Evolutionary conservation across 2,888 invertebrate species (phyloP), one percentile per base, ranked within the genome.

Genomic region (Phrixothrix hirtus): DNA sequence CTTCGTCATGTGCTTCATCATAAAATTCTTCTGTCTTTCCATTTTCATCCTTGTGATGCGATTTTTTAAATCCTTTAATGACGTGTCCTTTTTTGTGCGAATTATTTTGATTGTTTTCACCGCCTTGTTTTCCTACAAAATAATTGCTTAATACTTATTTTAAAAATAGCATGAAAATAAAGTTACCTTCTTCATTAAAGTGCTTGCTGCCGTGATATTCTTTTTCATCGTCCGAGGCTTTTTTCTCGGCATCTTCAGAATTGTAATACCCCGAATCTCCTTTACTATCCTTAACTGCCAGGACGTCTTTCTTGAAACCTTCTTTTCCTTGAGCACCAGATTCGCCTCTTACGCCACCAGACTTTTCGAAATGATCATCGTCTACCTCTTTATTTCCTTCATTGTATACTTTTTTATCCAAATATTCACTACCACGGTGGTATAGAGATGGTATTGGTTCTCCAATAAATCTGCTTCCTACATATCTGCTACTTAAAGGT

Each of bases 1-100:
- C 83, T 66, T 83, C 83, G 63, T 85, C 83, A 60, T 84, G 82
- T 11, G 81, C 82, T 62, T 84, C 84, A 48, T 85, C 85, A 62
- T 83, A 85, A 75, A 80, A 85, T 62, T 79, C 83, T 66, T 84
- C 84, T 3, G 82, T 79, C 67, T 83, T 83, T 48, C 83, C 83
- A 60, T 83, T 80, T 62, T 85, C 85, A 62, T 85, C 84, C 63
- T 85, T 84, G 65, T 83, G 83, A 66, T 84, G 83, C 2, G 84
- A 83, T 2, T 80, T 77, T 66, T 85, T 84, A 71, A 81, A 85
- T n/a, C 85, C 84, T 68, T 85, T 84, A 68, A 83, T 81, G 9
- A 80, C 79, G 66, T 84, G 84, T 0, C 84, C 84, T 58, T 84
- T 85, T 63, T 83, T 83, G 68, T 84, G 83, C 32, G 81, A 81